Conservation (phyloP, 1,140 invertebrate species). For the Danaus plexippus region DNA sequence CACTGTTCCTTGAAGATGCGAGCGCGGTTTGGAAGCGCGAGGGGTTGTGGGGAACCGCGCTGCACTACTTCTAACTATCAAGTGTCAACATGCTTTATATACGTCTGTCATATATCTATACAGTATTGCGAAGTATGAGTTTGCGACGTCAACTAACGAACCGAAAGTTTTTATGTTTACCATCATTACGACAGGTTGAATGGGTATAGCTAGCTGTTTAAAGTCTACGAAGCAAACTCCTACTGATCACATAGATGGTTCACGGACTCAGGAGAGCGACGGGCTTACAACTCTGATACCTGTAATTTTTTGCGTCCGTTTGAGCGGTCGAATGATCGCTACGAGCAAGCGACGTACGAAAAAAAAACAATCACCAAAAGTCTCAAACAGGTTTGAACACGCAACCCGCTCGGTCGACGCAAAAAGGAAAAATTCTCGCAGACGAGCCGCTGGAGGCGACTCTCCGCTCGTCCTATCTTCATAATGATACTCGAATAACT, state of each 20-base stretch:
- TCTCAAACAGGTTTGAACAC: slow-evolving; percentile 52
- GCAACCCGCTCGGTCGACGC: slow-evolving; percentile 47
- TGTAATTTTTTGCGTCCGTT: slow-evolving; percentile 47
- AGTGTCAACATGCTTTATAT: slow-evolving; percentile 36
- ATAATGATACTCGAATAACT: too few relatives aligned
- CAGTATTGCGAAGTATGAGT: slow-evolving; percentile 32
- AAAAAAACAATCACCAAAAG: slow-evolving; percentile 67
- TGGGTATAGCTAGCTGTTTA: too few relatives aligned
- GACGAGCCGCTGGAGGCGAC: slow-evolving; percentile 39
- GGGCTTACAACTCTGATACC: slow-evolving; percentile 36
- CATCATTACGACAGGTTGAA: too few relatives aligned
- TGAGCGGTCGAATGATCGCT: slow-evolving; percentile 26
- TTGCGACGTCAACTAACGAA: too few relatives aligned
- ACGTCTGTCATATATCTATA: slow-evolving; percentile 41
- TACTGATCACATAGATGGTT: slow-evolving; percentile 19
- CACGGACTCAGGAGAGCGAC: slow-evolving; percentile 48
- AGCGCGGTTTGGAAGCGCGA: slow-evolving; percentile 48
- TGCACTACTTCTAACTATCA: slow-evolving; percentile 9
- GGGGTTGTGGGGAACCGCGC: slow-evolving; percentile 20
- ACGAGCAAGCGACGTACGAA: slow-evolving; percentile 36
- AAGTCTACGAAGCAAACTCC: too few relatives aligned
- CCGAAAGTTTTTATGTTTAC: too few relatives aligned
- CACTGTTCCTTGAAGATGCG: slow-evolving; percentile 45
- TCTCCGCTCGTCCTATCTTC: slow-evolving; percentile 16
- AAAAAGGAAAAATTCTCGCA: slow-evolving; percentile 57